Conservation (phyloP, 1,140 invertebrate species). For the Lordiphosa collinella region DNA sequence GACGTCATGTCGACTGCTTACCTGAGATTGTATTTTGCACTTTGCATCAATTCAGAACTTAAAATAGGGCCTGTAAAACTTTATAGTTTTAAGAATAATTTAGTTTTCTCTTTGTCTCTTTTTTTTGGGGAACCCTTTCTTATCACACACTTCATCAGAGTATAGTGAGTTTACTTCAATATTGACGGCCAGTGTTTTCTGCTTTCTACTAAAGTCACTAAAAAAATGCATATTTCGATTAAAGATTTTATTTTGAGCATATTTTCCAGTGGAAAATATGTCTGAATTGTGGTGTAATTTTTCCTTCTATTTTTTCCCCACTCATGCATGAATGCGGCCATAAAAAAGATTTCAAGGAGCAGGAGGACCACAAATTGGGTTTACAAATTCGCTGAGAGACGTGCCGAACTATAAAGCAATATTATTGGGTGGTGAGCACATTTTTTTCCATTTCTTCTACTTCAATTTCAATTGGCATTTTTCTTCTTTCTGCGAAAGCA, state of each 20-base stretch:
- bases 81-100: no score
- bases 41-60: no score
- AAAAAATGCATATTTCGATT: conserved; percentile 1
- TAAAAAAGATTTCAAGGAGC: conserved; percentile 8
- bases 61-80: no score
- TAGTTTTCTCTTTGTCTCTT: no score
- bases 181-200: no score
- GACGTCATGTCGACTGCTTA: no score
- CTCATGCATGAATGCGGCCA: neutral
- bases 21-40: no score
- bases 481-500: conserved; percentile 41
- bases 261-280: neutral
- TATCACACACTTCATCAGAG: no score
- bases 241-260: conserved; percentile 7
- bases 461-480: conserved; percentile 74
- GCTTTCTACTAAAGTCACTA: no score
- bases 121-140: no score
- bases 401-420: conserved; percentile 51
- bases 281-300: neutral
- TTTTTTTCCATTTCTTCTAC: conserved; percentile 30
- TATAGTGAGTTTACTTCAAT: no score
- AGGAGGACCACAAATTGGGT: conserved; percentile 52
- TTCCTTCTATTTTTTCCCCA: neutral
- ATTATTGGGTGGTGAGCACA: conserved; percentile 35
- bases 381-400: conserved; percentile 54